Evolutionary conservation across 2,797 vertebrate genomes (phyloP), one percentile per base, ranked within the genome.

Genomic region (Capromys pilorides): DNA sequence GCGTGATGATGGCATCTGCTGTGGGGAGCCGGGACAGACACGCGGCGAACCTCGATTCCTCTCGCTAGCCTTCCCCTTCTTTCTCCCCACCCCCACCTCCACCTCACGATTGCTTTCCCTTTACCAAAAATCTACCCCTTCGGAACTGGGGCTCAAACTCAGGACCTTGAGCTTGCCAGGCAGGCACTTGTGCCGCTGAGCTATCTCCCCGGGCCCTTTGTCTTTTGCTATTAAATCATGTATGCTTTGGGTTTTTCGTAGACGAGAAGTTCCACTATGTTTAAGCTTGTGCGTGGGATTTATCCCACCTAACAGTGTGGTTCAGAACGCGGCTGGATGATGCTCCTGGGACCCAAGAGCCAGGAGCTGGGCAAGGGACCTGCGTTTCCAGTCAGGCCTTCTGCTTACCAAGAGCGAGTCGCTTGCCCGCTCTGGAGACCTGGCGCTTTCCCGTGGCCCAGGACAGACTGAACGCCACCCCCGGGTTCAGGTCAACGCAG

Each of bases 361-460:
- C 36, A 3, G 1, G 0, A 0, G n/a, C n/a, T n/a, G n/a, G 18
- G 26, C 6, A n/a, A 45, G 19, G 2, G 57, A 61, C 22, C 21
- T 57, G 5, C 3, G 31, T 49, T 59, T 64, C 49, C 67, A 33
- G 24, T 11, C 33, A 86, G 18, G 22, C 31, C 31, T 6, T 59
- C 22, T 36, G 21, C 28, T 78, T 77, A 69, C 19, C 26, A 45
- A 77, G 21, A 18, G 5, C 2, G 78, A 69, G 36, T 59, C 14
- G 45, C n/a, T 57, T 82, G 7, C 24, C 24, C 18, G 59, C 33
- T 77, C 28, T 67, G 21, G 33, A 91, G 73, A 33, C 88, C 66
- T 45, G 9, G 3, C n/a, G 3, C 39, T 79, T 92, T 73, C 33
- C 67, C 51, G 51, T 22, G 78, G 78, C 33, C 28, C 81, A 22